phyloP scores from a whole-genome alignment of 2,888 invertebrate genomes.

The Pteria penguin region DNA sequence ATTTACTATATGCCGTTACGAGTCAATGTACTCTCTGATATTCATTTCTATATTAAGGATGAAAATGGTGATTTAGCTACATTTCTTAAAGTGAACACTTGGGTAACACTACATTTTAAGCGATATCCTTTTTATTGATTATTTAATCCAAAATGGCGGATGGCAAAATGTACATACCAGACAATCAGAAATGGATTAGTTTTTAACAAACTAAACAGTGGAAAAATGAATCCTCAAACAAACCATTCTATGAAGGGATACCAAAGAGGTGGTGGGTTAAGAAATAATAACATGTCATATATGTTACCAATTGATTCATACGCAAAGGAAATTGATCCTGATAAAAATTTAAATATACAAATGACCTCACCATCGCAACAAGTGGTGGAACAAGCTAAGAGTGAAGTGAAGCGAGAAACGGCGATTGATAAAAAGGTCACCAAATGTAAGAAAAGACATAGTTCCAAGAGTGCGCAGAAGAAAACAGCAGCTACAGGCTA shows the following conservation, averaged over 20 bases:
- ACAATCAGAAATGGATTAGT: background rate
- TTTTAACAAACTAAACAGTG: background rate
- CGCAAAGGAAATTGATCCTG: background rate
- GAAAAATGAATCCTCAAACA: background rate
- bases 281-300: background rate
- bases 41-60: constrained; percentile 18
- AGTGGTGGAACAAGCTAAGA: background rate
- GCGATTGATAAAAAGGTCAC: background rate
- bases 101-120: constrained; percentile 17
- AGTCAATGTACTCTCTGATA: background rate
- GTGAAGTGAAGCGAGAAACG: background rate
- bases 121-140: constrained; percentile 22
- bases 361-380: constrained; percentile 10
- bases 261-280: constrained; percentile 4
- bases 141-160: background rate
- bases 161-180: background rate
- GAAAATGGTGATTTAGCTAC: background rate
- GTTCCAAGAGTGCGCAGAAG: background rate
- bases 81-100: constrained; percentile 14
- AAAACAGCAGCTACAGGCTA: background rate
- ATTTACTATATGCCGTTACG: constrained; percentile 6
- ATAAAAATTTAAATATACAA: background rate
- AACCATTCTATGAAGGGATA: background rate
- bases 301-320: background rate
- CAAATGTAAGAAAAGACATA: background rate